Evolutionary conservation across 53 echinoderm and acorn worm genomes (phyloP).

Genomic region (Paelopatides confundens): DNA sequence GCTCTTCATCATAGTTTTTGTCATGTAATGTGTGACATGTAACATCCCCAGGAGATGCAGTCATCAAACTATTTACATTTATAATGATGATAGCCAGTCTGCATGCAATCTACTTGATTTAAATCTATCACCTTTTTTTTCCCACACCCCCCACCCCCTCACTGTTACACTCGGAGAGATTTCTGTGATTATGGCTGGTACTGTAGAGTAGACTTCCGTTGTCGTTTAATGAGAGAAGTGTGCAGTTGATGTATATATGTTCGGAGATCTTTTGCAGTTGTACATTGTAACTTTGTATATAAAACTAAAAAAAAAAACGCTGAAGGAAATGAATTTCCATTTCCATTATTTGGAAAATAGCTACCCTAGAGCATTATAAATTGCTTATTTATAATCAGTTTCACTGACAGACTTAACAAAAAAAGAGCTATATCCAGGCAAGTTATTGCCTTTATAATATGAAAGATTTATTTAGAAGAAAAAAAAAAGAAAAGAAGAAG

Average conservation of each 20-base stretch:
- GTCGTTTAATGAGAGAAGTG: neutral
- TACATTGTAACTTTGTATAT: neutral
- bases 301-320: neutral
- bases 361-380: constrained; percentile 33
- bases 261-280: neutral
- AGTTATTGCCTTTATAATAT: neutral
- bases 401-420: neutral
- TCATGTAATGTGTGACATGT: too few species aligned
- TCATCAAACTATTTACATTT: too few species aligned
- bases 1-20: too few species aligned
- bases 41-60: too few species aligned
- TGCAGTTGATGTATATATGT: neutral
- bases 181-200: neutral
- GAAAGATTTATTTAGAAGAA: neutral
- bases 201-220: neutral
- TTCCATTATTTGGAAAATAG: constrained; percentile 1
- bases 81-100: too few species aligned
- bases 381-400: constrained; percentile 21
- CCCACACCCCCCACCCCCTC: neutral
- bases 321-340: constrained; percentile 41
- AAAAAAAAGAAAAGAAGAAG: neutral
- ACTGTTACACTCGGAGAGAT: neutral
- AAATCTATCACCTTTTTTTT: neutral
- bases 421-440: neutral
- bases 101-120: neutral